Evolutionary conservation across 2,888 invertebrate species (phyloP), one percentile per base, ranked within the genome.

Genomic region (Lydus trimaculatus): DNA sequence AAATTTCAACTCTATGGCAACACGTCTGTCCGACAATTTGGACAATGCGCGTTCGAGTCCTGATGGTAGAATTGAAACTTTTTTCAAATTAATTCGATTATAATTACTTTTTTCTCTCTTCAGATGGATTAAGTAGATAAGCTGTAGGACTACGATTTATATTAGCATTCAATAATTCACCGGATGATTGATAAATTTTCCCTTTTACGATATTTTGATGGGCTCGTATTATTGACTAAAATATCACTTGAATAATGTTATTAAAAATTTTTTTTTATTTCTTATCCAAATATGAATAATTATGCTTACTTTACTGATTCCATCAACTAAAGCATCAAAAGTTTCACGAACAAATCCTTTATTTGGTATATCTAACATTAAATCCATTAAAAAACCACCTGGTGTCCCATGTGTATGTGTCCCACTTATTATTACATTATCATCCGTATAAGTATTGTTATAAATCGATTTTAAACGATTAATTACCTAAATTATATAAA

Each of bases 341-440:
- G 91, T 90, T 78, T 92, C 90, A 17, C 88, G 85, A 17, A 91
- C 89, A 92, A 96, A 15, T 98, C 98, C 64, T 94, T 88, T 67
- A 92, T 92, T 0, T 13, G 96, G 92, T 64, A 97, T 90, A 82
- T 96, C 95, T 83, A 95, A 97, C 73, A 98, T 89, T 72, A 96
- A 88, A 84, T 97, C 92, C 90, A 95, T 92, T 76, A 96, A 89
- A 82, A 91, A 95, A 2, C 97, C 98, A 0, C 94, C 97, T 0
- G 97, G 95, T 0, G 92, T 91, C 20, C 94, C 93, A 84, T 97
- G 97, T 0, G 96, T 94, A 85, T 98, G 97, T 0, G 96, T 97
- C 0, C 94, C 96, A 82, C 95, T 95, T 61, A 98, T 87, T 81
- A 96, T 92, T 8, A 98, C 90, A 83, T 98, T 98, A 36, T 91